Percentiles rank a stretch among this genome's conserved stretches.
Evolutionary conservation across 2,888 invertebrate species (phyloP).

Genomic region (Tribolium freemani): DNA sequence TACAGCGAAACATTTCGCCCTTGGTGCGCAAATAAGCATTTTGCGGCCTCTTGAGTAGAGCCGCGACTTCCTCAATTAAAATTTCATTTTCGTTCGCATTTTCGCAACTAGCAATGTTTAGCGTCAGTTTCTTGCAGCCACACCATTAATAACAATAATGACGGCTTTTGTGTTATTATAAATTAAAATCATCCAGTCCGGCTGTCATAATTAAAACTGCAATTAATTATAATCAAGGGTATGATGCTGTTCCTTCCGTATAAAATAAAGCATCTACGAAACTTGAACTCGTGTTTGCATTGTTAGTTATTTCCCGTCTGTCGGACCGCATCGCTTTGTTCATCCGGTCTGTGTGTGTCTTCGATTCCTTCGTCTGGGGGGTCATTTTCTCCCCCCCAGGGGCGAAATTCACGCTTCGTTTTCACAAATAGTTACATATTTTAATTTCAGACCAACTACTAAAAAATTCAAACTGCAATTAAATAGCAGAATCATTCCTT

Average conservation of each 20-base stretch:
- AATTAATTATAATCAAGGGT: slow-evolving; percentile 44
- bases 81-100: not conserved
- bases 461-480: not conserved
- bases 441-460: not conserved
- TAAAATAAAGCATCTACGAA: slow-evolving; percentile 33
- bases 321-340: slow-evolving; percentile 35
- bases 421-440: slow-evolving; percentile 6
- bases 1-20: no score
- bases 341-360: slow-evolving; percentile 26
- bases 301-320: slow-evolving; percentile 38
- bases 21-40: no score
- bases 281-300: slow-evolving; percentile 28
- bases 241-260: slow-evolving; percentile 38
- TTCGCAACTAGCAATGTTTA: not conserved
- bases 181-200: slow-evolving; percentile 37
- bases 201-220: slow-evolving; percentile 44
- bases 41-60: no score
- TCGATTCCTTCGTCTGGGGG: slow-evolving; percentile 14
- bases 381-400: not conserved
- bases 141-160: slow-evolving; percentile 33
- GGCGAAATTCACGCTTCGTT: slow-evolving; percentile 17
- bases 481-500: not conserved
- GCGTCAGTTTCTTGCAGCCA: slow-evolving; percentile 1
- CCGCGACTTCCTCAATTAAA: not conserved
- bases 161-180: slow-evolving; percentile 30